Evolutionary conservation across 1,140 invertebrate species (phyloP).

Genomic region (Rhagoletis zephyria): DNA sequence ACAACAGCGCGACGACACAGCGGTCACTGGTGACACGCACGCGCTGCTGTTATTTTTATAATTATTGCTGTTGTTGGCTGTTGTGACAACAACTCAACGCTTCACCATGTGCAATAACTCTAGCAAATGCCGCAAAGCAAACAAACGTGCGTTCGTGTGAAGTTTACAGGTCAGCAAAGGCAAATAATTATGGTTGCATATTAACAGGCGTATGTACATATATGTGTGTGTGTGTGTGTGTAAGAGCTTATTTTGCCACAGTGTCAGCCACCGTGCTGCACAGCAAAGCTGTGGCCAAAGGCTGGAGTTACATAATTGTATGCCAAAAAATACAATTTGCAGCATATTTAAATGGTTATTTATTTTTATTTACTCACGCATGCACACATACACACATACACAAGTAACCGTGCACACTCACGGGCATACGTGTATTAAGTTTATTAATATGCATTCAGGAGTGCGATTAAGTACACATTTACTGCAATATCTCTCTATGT

Average conservation of each 20-base stretch:
- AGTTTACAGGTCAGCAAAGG: conserved; percentile 14
- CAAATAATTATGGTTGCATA: conserved; percentile 50
- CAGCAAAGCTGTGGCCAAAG: not conserved
- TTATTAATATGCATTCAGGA: conserved; percentile 40
- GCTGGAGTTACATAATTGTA: not conserved
- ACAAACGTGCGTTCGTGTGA: not conserved
- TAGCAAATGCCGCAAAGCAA: not conserved
- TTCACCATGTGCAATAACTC: not conserved
- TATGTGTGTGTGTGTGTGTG: too few relatives aligned
- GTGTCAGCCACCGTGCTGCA: not conserved
- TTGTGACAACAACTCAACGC: too few relatives aligned
- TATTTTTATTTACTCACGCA: conserved; percentile 28
- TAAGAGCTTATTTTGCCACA: not conserved
- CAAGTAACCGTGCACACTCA: not conserved
- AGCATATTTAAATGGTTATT: conserved; percentile 38
- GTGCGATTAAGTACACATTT: not conserved
- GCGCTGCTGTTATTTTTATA: not conserved
- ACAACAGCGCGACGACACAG: not conserved
- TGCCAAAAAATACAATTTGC: conserved; percentile 26
- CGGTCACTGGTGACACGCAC: not conserved
- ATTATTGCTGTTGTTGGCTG: not conserved
- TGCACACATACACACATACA: not conserved
- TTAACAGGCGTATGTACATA: conserved; percentile 9
- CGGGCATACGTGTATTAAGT: not conserved
- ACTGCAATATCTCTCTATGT: not conserved